Conservation (phyloP, 2,888 invertebrate species). For the Drosophila mulleri region DNA sequence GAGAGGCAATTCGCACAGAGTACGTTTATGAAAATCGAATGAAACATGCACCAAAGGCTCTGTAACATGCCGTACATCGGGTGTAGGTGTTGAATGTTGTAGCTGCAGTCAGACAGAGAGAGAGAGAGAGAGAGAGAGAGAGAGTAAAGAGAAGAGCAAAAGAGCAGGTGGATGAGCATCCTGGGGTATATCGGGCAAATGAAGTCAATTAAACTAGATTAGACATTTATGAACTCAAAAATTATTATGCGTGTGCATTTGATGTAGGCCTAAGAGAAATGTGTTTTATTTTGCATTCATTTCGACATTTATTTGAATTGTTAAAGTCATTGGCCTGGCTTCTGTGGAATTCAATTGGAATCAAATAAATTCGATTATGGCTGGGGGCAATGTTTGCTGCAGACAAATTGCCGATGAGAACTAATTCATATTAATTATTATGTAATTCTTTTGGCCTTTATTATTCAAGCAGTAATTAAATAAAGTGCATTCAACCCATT, state of each 20-base stretch:
- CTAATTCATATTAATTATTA: conserved; percentile 1
- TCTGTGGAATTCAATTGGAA: neutral
- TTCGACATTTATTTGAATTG: neutral
- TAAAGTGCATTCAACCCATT: neutral
- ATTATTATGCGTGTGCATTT: too few species aligned
- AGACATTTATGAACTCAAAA: too few species aligned
- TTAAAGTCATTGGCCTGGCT: neutral
- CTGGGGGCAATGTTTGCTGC: too few species aligned
- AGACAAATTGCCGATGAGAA: neutral
- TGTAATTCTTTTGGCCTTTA: neutral
- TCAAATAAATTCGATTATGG: neutral
- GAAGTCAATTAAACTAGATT: neutral
- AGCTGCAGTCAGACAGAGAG: neutral
- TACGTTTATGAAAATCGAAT: conserved; percentile 52
- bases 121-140: too few species aligned
- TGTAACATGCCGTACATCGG: neutral
- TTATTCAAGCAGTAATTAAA: conserved; percentile 1
- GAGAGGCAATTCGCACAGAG: conserved; percentile 51
- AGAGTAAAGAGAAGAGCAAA: neutral
- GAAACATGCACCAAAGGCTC: conserved; percentile 19
- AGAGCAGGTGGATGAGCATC: neutral
- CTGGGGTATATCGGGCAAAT: neutral
- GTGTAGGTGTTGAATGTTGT: neutral
- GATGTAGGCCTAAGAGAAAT: neutral
- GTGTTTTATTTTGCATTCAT: neutral